These are phyloP conservation scores for Ips typographus DNA, from an alignment of 1,140 invertebrate genomes.

Conservation along the genomic window DNA sequence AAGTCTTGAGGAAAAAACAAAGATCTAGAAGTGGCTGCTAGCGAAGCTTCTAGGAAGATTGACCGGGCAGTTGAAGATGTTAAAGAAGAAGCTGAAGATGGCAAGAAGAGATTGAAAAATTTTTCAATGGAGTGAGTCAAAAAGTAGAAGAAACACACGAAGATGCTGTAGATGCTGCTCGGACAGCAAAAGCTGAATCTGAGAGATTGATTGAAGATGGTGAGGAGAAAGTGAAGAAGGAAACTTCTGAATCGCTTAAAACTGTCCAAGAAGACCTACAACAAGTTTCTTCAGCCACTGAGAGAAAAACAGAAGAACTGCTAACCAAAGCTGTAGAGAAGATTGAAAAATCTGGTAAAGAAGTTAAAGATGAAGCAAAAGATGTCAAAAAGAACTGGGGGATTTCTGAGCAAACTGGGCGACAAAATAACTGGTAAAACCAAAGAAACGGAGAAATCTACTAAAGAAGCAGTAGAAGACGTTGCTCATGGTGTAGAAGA, in stretches of 20 bases:
- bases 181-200: background rate
- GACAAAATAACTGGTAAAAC: constrained; percentile 25
- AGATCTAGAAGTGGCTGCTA: too few species aligned
- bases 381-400: constrained; percentile 17
- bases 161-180: background rate
- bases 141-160: background rate
- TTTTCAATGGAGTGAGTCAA: background rate
- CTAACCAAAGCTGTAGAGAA: background rate
- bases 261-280: background rate
- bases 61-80: background rate
- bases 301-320: background rate
- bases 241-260: background rate
- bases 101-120: background rate
- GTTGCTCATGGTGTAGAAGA: background rate
- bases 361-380: constrained; percentile 6
- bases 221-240: constrained; percentile 7
- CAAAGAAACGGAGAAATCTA: constrained; percentile 14
- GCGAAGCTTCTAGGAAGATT: background rate
- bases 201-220: background rate
- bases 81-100: background rate
- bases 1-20: too few species aligned
- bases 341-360: constrained; percentile 4
- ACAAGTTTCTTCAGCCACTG: background rate
- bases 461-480: background rate
- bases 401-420: constrained; percentile 30